phyloP scores from a whole-genome alignment of 2,797 vertebrate species.

The Falco cherrug region DNA sequence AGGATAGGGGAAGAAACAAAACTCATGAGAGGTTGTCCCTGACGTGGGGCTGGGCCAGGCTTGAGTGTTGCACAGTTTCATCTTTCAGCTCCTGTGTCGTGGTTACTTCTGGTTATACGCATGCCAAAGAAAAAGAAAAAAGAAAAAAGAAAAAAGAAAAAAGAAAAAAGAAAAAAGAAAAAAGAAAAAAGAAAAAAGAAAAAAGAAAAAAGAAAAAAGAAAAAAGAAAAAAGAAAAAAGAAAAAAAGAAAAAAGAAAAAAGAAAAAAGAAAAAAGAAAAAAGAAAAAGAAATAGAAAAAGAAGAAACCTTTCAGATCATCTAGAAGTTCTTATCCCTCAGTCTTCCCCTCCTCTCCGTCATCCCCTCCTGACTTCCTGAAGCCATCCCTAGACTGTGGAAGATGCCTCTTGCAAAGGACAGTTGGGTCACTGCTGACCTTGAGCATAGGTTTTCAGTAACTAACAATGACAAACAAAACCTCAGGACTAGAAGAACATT shows the following conservation, averaged over 20 bases:
- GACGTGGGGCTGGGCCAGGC: background rate
- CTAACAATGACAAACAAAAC: constrained; percentile 1
- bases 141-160: background rate
- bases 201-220: too few relatives aligned
- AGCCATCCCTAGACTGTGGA: background rate
- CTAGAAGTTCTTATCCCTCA: background rate
- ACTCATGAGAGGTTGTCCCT: background rate
- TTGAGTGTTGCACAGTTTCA: background rate
- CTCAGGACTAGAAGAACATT: background rate
- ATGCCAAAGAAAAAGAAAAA: background rate
- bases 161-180: too few relatives aligned
- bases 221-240: too few relatives aligned
- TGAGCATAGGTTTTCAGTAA: background rate
- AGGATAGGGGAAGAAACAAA: background rate
- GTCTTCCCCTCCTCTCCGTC: background rate
- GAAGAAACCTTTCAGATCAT: background rate
- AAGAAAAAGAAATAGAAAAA: too few relatives aligned
- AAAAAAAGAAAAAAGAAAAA: too few relatives aligned
- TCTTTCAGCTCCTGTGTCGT: background rate
- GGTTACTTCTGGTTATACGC: background rate
- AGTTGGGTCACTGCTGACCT: background rate
- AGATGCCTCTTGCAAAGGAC: background rate
- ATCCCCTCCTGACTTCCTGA: background rate
- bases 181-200: too few relatives aligned
- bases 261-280: too few relatives aligned